Evolutionary conservation across 1,140 invertebrate genomes (phyloP), one percentile per base, ranked within the genome.

Genomic region (Drosophila truncata): DNA sequence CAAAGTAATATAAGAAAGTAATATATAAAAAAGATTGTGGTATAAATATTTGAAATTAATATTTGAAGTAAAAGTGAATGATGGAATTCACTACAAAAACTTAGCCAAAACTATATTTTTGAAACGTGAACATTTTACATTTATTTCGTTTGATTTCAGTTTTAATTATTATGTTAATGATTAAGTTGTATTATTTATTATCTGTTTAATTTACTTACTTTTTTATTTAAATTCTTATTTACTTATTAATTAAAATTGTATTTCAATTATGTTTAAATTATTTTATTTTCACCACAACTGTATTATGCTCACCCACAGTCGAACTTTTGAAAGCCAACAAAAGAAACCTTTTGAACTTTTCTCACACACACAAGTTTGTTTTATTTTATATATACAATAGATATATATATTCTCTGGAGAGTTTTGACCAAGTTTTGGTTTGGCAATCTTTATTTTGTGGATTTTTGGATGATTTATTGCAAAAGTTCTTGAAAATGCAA

Each of bases 341-440:
- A 66, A 25, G n/a, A 64, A 69, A 50, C 44, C 18, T 50, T 31
- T 50, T 31, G n/a, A 18, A 31, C 27, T 18, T 49, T 31, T 49
- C 33, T 27, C 25, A 49, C 58, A 37, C 55, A 29, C 42, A 31
- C 25, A 20, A 20, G 29, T 27, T 44, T 27, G 39, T 29, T 35
- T 46, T 60, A 39, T 61, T 65, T 58, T 33, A 35, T 54, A 44
- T 50, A 29, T n/a, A 50, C 10, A 42, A 23, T 46, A 25, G 6
- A 46, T 47, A 25, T 14, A 27, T 59, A 59, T 41, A 42, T 29
- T 63, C 46, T 69, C 59, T 42, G 59, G 59, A 50, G 58, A 64
- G 65, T 33, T 69, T 64, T 64, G 59, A 29, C 59, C 65, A 69
- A 69, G 35, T 64, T 69, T 54, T 64, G 41, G 64, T 37, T 44